Base-by-base conservation (phyloP, 2,888 invertebrate species). In the Heliconius hortense region DNA sequence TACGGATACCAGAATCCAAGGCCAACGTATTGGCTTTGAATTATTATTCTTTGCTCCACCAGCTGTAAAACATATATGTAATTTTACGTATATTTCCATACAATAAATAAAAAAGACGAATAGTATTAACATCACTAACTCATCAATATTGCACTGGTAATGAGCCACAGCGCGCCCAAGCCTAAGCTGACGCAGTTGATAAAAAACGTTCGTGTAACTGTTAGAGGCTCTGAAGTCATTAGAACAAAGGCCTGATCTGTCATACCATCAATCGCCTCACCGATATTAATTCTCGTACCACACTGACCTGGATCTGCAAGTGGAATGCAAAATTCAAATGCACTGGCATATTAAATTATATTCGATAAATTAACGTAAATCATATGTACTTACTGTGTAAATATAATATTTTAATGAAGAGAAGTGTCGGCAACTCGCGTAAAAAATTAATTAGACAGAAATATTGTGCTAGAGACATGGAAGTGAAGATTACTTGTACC, bases 401-500 rank as follows among this genome's bases (percentile, higher is more conserved):
- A 80, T 91, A 92, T 43, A 91, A 79, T 43, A 91, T 86, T 81
- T 84, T 86, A 2, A 92, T 83, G 76, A 87, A 92, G 4, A 91
- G 64, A 0, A 91, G 83, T 15, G 88, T 74, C 0, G 91, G 89
- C 0, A 88, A 74, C 73, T 86, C 86, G 73, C 85, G 84, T 8
- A 92, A 82, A 75, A 90, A 90, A 79, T 92, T 90, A 26, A 92
- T 85, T 10, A 89, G 67, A 79, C 91, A 91, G 82, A 87, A 90
- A 78, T 91, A 88, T 75, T 92, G 91, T 10, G 88, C 85, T 72
- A 92, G 59, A 15, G 83, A 84, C 56, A 90, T 75, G 3, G 86
- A 79, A 15, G 87, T 83, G 78, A 88, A 82, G 18, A 88, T 78
- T 72, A 87, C 76, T 79, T 91, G 92, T 1, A 81, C 83, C 10